Base-by-base conservation (phyloP, 2,113 vertebrate species). In the Odobenus rosmarus region DNA sequence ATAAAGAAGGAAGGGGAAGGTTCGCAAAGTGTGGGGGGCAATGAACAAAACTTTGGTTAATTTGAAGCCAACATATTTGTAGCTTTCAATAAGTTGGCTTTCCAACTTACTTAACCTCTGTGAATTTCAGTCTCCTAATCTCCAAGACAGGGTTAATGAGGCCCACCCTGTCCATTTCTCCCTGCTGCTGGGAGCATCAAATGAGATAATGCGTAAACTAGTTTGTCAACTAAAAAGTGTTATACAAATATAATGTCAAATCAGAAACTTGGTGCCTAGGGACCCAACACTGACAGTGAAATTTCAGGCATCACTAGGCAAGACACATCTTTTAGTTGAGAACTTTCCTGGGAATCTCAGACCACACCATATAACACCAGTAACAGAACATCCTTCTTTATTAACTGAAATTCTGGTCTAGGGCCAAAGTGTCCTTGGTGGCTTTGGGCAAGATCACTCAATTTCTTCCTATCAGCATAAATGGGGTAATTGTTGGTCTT, bases 81-180 rank as follows among this genome's bases (percentile, higher is more conserved):
- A 85, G 42, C 31, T 94, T 88, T 90, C 55, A 69, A 46, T 46
- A 46, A 46, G 46, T 74, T 49, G 51, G n/a, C 39, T 90, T 96
- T n/a, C 71, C 55, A 49, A 84, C 24, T 92, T 96, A 71, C 26
- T 95, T 90, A 97, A 84, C 31, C 31, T 95, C 95, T 89, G 67
- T 80, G 31, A 87, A 85, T n/a, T 51, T 86, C 55, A 36, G 51
- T 85, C 77, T 69, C 49, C 94, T 96, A 74, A 93, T 96, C 94
- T 96, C 81, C 39, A 88, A 97, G 39, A 85, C 53, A 74, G 33
- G 62, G 72, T 93, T 97, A 95, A 98, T 96, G 96, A 97, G 59
- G 21, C 39, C 64, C 94, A 42, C 64, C 71, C 81, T 95, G n/a
- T 21, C 94, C 88, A 39, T 88, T 88, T 91, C 71, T 97, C 90